Evolutionary conservation across 2,797 vertebrate genomes (phyloP).

Genomic region (Falco peregrinus): DNA sequence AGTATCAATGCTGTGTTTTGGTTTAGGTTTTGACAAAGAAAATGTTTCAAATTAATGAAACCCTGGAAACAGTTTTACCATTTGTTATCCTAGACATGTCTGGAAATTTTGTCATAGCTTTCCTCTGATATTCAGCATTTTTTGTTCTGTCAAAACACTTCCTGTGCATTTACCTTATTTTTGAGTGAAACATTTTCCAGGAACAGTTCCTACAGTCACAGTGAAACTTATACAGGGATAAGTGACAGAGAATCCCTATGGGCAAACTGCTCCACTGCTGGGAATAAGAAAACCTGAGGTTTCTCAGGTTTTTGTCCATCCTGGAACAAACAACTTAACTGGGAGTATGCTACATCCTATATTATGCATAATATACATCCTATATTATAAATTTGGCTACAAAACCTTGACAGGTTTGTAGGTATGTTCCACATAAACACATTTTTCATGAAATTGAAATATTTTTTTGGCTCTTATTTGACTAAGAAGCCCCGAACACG

Average conservation of each 20-base stretch:
- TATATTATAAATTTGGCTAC: background rate
- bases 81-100: background rate
- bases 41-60: background rate
- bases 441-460: background rate
- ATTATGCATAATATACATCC: background rate
- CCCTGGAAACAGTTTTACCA: background rate
- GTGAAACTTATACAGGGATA: background rate
- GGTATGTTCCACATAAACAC: background rate
- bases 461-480: background rate
- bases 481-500: background rate
- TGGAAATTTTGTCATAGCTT: background rate
- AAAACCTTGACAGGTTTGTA: background rate
- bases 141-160: background rate
- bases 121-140: background rate
- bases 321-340: background rate
- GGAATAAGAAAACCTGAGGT: background rate
- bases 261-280: background rate
- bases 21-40: background rate
- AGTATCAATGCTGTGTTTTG: background rate
- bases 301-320: background rate
- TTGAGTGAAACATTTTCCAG: background rate
- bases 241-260: background rate
- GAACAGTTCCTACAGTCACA: background rate
- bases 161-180: background rate
- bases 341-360: background rate